Percentiles rank a stretch among this genome's conserved stretches.
Conservation (phyloP, 2,888 invertebrate species). For the Shargacucullia verbasci region DNA sequence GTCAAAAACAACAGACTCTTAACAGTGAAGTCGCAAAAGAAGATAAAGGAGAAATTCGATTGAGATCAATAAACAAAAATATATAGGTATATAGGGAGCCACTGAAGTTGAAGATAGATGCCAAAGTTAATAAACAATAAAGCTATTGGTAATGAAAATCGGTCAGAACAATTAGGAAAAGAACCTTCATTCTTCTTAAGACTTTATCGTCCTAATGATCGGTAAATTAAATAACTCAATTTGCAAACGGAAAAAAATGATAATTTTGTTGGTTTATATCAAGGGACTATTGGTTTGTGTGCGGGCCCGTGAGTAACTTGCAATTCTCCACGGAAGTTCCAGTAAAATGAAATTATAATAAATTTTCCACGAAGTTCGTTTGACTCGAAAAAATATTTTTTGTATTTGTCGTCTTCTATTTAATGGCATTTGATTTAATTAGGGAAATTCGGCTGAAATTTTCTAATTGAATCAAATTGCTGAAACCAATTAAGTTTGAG, state of each 20-base stretch:
- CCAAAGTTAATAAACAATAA: not conserved
- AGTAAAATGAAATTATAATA: slow-evolving; percentile 25
- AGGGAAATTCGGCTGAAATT: slow-evolving; percentile 21
- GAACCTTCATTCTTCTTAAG: not conserved
- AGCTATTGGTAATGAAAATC: slow-evolving; percentile 9
- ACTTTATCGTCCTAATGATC: slow-evolving; percentile 14
- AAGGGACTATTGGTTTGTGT: too few relatives aligned
- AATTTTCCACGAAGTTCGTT: slow-evolving; percentile 10
- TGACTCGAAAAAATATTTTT: slow-evolving; percentile 22
- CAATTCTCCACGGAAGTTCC: too few relatives aligned
- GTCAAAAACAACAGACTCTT: too few relatives aligned
- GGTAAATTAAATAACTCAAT: slow-evolving; percentile 21
- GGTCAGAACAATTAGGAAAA: slow-evolving; percentile 9
- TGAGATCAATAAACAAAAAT: too few relatives aligned
- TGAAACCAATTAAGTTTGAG: not conserved
- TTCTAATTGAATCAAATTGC: not conserved
- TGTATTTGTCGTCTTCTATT: slow-evolving; percentile 19
- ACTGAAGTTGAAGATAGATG: too few relatives aligned
- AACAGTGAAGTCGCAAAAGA: not conserved
- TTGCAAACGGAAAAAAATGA: too few relatives aligned
- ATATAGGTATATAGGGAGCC: too few relatives aligned
- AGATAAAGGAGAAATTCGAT: too few relatives aligned
- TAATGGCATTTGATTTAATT: slow-evolving; percentile 3
- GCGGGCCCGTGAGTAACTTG: slow-evolving; percentile 11
- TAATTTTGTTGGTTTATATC: too few relatives aligned